Percentiles rank a stretch among this genome's conserved stretches.
These are phyloP conservation scores for Apistogramma diplotaenia DNA, from an alignment of 2,113 vertebrate genomes.

Conservation along the genomic window DNA sequence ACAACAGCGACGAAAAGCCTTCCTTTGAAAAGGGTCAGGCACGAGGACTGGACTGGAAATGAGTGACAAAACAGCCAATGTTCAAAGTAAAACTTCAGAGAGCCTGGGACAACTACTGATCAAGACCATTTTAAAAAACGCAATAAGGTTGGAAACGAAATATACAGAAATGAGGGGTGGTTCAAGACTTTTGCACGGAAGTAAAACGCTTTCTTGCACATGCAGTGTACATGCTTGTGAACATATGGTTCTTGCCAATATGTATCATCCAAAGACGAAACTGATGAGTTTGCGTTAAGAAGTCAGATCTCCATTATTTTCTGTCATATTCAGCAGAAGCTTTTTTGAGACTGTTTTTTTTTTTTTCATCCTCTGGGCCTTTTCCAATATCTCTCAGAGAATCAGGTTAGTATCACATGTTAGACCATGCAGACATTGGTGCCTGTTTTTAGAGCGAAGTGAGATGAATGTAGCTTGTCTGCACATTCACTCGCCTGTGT, in stretches of 20 bases:
- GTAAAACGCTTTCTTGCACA: neutral
- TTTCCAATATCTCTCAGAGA: slow-evolving; percentile 29
- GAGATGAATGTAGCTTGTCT: slow-evolving; percentile 31
- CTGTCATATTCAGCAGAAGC: slow-evolving; percentile 31
- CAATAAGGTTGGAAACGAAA: neutral
- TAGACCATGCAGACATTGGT: slow-evolving; percentile 16
- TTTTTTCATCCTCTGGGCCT: slow-evolving; percentile 25
- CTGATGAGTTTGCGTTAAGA: slow-evolving; percentile 16
- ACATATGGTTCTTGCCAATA: neutral
- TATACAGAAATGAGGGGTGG: neutral
- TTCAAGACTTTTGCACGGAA: neutral
- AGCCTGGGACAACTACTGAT: neutral
- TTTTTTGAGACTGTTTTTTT: slow-evolving; percentile 28
- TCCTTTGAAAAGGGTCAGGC: neutral
- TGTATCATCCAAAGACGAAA: slow-evolving; percentile 20
- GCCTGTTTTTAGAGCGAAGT: slow-evolving; percentile 41
- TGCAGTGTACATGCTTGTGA: neutral
- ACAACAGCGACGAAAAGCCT: too few relatives aligned
- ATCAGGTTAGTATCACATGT: slow-evolving; percentile 42
- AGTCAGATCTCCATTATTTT: slow-evolving; percentile 43
- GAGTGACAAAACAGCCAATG: neutral
- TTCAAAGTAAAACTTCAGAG: neutral
- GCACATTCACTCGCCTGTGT: slow-evolving; percentile 23
- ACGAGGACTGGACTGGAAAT: neutral
- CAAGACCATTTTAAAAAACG: neutral